These are phyloP conservation scores for Carposina sasakii DNA, from an alignment of 1,140 invertebrate genomes.

Conservation along the genomic window DNA sequence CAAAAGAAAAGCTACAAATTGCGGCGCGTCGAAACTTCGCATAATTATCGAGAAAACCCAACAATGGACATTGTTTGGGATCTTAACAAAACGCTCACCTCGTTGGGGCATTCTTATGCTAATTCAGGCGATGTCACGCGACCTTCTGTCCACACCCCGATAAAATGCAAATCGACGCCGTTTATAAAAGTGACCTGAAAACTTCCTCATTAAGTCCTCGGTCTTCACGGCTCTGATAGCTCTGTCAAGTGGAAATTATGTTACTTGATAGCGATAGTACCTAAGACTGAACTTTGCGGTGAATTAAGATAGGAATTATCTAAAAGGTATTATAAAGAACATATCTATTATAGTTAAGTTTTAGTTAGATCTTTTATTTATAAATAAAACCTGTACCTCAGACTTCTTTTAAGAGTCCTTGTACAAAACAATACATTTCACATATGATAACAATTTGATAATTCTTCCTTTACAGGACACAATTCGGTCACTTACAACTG, in stretches of 20 bases:
- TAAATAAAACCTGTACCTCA: neutral
- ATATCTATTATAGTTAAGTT: neutral
- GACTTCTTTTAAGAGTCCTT: no score
- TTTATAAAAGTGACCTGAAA: conserved; percentile 58
- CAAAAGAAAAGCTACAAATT: no score
- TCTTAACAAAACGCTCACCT: conserved; percentile 50
- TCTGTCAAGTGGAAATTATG: neutral
- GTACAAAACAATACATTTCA: no score
- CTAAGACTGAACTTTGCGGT: neutral
- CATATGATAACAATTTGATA: no score
- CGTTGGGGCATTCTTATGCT: conserved; percentile 61
- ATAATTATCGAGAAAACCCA: conserved; percentile 31
- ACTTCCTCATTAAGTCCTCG: conserved; percentile 49
- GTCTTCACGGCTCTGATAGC: conserved; percentile 12
- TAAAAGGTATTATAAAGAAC: neutral
- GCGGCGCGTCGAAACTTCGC: conserved; percentile 15
- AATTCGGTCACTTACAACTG: no score
- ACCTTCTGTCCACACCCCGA: conserved; percentile 59
- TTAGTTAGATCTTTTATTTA: neutral
- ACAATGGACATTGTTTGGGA: conserved; percentile 32
- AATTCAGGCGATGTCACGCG: conserved; percentile 54
- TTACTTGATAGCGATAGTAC: neutral
- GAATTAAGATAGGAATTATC: neutral
- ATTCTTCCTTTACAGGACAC: no score
- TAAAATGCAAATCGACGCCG: conserved; percentile 57